Conservation (phyloP, 2,113 vertebrate genomes). For the Eidolon helvum region DNA sequence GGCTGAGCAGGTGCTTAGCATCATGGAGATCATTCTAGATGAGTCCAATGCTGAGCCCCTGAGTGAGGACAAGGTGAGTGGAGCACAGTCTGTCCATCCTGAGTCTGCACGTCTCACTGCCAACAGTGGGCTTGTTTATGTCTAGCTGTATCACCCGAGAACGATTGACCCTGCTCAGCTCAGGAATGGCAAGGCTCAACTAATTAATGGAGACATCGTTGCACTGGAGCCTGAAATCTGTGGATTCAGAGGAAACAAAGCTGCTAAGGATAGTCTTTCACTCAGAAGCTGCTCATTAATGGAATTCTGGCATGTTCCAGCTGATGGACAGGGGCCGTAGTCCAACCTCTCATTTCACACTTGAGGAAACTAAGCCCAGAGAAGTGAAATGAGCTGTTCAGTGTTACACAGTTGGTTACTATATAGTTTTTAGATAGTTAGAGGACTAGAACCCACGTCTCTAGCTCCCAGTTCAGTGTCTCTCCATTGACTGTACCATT, state of each 20-base stretch:
- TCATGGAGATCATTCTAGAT: conserved; percentile 99
- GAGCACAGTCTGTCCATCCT: rapidly evolving
- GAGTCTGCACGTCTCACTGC: not conserved
- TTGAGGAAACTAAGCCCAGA: not conserved
- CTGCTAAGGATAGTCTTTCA: not conserved
- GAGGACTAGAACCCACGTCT: not conserved
- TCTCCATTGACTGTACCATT: not conserved
- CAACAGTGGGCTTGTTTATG: not conserved
- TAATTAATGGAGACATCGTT: not conserved
- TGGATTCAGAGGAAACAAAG: not conserved
- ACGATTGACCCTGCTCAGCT: not conserved
- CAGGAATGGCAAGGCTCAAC: not conserved
- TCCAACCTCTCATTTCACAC: not conserved
- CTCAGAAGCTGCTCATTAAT: not conserved
- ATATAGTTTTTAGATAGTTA: not conserved
- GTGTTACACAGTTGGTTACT: not conserved
- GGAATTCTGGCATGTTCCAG: not conserved
- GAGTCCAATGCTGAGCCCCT: conserved; percentile 97
- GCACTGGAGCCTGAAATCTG: not conserved
- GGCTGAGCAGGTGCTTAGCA: conserved; percentile 98
- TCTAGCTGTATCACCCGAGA: not conserved
- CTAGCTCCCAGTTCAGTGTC: not conserved
- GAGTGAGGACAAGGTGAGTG: conserved; percentile 95
- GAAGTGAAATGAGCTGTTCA: not conserved
- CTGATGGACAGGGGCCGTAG: not conserved